These are phyloP conservation scores for Diuraphis noxia DNA, from an alignment of 1,140 invertebrate genomes.

Conservation along the genomic window DNA sequence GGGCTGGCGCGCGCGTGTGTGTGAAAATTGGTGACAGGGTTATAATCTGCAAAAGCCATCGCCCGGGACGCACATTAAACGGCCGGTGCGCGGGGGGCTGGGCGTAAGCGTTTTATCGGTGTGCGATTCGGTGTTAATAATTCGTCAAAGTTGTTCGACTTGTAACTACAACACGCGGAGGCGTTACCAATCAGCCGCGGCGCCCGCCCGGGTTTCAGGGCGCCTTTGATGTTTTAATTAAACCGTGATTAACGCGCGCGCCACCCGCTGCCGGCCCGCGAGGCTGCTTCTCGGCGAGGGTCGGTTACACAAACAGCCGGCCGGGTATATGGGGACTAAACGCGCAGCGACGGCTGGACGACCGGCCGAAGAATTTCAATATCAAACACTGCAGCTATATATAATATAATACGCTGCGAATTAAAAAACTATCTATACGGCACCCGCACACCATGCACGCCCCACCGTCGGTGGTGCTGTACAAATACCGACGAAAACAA, in stretches of 20 bases:
- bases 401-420: too few relatives aligned
- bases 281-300: neutral
- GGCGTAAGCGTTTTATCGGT: neutral
- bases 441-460: too few relatives aligned
- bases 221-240: constrained; percentile 53
- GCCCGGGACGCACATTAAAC: neutral
- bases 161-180: constrained; percentile 33
- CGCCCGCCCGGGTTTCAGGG: neutral
- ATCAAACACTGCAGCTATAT: neutral
- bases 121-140: constrained; percentile 34
- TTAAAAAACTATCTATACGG: neutral
- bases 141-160: constrained; percentile 29
- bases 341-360: neutral
- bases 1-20: neutral
- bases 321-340: neutral
- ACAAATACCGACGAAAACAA: constrained; percentile 49
- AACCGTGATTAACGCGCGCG: constrained; percentile 49
- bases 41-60: neutral
- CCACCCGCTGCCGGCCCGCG: too few relatives aligned
- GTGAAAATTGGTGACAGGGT: neutral
- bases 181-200: constrained; percentile 27
- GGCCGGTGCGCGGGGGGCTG: too few relatives aligned
- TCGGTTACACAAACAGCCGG: constrained; percentile 43
- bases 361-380: constrained; percentile 40
- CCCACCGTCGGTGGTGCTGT: neutral